phyloP scores from a whole-genome alignment of 2,888 invertebrate species.

The Microdon myrmicae region DNA sequence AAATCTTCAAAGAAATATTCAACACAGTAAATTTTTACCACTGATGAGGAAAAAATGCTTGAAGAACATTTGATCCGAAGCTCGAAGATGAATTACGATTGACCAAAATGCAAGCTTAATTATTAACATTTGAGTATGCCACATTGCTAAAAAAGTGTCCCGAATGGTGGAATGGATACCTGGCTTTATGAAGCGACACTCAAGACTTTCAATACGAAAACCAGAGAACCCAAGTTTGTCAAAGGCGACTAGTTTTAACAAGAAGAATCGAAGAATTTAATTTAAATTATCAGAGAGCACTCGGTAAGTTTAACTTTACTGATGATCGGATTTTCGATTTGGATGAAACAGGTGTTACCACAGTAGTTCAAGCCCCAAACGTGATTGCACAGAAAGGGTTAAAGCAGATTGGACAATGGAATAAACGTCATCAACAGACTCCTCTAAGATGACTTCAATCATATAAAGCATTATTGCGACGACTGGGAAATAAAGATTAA shows the following conservation, averaged over 20 bases:
- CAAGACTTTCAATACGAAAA: too few relatives aligned
- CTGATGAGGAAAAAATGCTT: conserved; percentile 34
- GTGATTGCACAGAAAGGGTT: conserved; percentile 41
- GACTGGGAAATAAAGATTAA: too few relatives aligned
- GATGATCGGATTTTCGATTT: conserved; percentile 42
- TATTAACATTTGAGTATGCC: conserved; percentile 41
- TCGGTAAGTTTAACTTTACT: conserved; percentile 39
- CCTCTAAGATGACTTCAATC: too few relatives aligned
- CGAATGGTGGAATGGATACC: too few relatives aligned
- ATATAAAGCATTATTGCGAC: too few relatives aligned
- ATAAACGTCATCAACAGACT: too few relatives aligned
- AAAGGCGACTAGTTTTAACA: conserved; percentile 48
- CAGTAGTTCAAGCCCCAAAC: conserved; percentile 43
- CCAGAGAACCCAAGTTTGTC: too few relatives aligned
- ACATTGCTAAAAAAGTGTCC: conserved; percentile 33
- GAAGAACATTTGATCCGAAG: conserved; percentile 31
- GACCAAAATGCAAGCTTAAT: conserved; percentile 29
- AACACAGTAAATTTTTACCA: conserved; percentile 40
- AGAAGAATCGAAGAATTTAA: conserved; percentile 41
- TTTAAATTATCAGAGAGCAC: conserved; percentile 41
- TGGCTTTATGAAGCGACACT: too few relatives aligned
- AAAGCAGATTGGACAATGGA: conserved; percentile 53
- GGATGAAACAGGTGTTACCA: conserved; percentile 50
- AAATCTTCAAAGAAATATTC: conserved; percentile 35
- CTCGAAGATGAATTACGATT: conserved; percentile 36